Conservation (phyloP, 2,888 invertebrate species). For the Drosophila nr. perissopoda region DNA sequence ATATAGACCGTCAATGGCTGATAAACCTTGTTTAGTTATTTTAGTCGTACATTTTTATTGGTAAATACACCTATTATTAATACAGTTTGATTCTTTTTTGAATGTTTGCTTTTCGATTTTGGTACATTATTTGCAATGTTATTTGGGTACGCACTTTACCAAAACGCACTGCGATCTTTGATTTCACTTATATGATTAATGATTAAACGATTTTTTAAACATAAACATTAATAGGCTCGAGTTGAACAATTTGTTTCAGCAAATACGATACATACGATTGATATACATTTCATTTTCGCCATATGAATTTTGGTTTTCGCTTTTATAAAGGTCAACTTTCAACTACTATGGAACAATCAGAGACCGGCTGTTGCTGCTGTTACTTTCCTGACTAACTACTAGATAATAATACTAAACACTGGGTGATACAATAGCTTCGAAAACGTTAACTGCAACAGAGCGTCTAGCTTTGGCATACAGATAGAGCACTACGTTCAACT, state of each 20-base stretch:
- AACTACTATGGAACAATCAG: constrained; percentile 53
- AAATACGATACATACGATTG: constrained; percentile 67
- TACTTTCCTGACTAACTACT: constrained; percentile 59
- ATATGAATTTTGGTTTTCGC: constrained; percentile 33
- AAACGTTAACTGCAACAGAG: constrained; percentile 56
- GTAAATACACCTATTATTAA: constrained; percentile 72
- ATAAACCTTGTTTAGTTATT: constrained; percentile 7
- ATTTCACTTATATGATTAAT: constrained; percentile 29
- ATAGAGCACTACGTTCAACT: constrained; percentile 57
- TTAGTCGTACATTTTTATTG: constrained; percentile 66
- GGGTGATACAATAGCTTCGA: constrained; percentile 63
- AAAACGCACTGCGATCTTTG: constrained; percentile 41
- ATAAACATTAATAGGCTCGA: constrained; percentile 46
- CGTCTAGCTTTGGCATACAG: constrained; percentile 46
- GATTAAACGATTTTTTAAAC: constrained; percentile 33
- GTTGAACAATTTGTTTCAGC: constrained; percentile 62
- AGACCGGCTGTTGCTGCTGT: constrained; percentile 42
- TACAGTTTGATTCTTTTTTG: constrained; percentile 61
- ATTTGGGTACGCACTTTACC: constrained; percentile 32
- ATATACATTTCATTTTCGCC: constrained; percentile 49
- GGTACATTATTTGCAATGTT: constrained; percentile 46
- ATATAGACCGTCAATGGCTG: too few relatives aligned
- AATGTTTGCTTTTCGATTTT: constrained; percentile 50
- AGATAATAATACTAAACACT: constrained; percentile 64
- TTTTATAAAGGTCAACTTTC: constrained; percentile 43